A percentile compares a stretch with the other conserved stretches of the same genome.
These are phyloP conservation scores for Callipepla californica DNA, from an alignment of 2,113 vertebrate genomes.

Conservation along the genomic window DNA sequence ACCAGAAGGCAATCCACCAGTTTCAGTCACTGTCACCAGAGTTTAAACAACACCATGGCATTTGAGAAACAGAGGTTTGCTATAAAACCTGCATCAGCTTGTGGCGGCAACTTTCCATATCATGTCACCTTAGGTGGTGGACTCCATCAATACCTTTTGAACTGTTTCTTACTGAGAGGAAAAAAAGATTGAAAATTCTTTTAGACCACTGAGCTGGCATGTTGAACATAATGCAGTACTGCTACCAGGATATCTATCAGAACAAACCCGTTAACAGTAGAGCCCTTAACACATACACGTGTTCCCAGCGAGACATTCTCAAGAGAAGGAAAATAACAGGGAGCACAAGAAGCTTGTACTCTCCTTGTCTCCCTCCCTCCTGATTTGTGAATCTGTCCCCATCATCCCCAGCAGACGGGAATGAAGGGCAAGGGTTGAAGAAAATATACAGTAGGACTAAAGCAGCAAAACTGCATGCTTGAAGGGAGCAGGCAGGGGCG, in stretches of 20 bases:
- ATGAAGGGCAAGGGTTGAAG: neutral
- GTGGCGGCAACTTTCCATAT: slow-evolving; percentile 6
- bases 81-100: slow-evolving; percentile 32
- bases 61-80: slow-evolving; percentile 45
- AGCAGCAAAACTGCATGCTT: neutral
- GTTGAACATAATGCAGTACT: neutral
- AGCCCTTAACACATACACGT: neutral
- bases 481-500: neutral
- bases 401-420: neutral
- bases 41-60: slow-evolving; percentile 45
- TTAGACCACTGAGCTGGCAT: neutral
- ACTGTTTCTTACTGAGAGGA: slow-evolving; percentile 2
- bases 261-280: neutral
- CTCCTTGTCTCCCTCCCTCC: neutral
- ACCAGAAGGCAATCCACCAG: slow-evolving; percentile 57
- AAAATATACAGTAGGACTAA: neutral
- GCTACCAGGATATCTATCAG: neutral
- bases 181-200: neutral
- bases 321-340: neutral
- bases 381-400: neutral
- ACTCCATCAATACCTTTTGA: slow-evolving; percentile 32
- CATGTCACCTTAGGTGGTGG: slow-evolving; percentile 7
- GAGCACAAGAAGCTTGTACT: neutral
- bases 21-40: slow-evolving; percentile 53
- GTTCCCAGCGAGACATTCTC: neutral